Conservation (phyloP, 2,888 invertebrate genomes). For the Patella caerulea region DNA sequence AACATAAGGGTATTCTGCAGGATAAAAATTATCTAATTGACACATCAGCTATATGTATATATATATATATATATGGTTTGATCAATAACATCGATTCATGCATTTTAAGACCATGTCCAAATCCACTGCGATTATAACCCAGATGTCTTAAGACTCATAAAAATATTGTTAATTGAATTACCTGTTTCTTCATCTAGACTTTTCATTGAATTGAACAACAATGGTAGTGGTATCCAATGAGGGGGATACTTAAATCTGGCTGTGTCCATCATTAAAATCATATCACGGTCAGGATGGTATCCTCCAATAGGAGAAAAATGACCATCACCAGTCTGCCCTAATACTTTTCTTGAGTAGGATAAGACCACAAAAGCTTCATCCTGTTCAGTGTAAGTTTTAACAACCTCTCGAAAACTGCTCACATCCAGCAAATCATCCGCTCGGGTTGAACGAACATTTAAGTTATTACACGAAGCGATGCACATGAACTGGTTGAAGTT, state of each 20-base stretch:
- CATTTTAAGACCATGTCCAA: too few species aligned
- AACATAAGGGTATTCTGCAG: not conserved
- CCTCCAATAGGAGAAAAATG: slow-evolving; percentile 71
- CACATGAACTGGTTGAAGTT: slow-evolving; percentile 69
- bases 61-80: too few species aligned
- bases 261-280: slow-evolving; percentile 70
- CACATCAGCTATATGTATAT: too few species aligned
- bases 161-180: slow-evolving; percentile 16
- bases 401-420: slow-evolving; percentile 42
- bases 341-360: slow-evolving; percentile 64
- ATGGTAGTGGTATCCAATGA: slow-evolving; percentile 67
- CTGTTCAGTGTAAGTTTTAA: slow-evolving; percentile 40
- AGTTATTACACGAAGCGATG: slow-evolving; percentile 69
- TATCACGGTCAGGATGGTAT: slow-evolving; percentile 65
- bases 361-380: slow-evolving; percentile 62
- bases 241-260: slow-evolving; percentile 72
- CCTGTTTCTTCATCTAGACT: slow-evolving; percentile 63
- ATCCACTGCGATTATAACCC: too few species aligned
- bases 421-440: slow-evolving; percentile 28
- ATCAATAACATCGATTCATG: too few species aligned
- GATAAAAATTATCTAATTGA: too few species aligned
- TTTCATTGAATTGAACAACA: slow-evolving; percentile 67
- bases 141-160: too few species aligned
- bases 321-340: slow-evolving; percentile 70
- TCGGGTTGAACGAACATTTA: slow-evolving; percentile 47